phyloP scores from a whole-genome alignment of 1,140 invertebrate species.

The Lepidurus apus region DNA sequence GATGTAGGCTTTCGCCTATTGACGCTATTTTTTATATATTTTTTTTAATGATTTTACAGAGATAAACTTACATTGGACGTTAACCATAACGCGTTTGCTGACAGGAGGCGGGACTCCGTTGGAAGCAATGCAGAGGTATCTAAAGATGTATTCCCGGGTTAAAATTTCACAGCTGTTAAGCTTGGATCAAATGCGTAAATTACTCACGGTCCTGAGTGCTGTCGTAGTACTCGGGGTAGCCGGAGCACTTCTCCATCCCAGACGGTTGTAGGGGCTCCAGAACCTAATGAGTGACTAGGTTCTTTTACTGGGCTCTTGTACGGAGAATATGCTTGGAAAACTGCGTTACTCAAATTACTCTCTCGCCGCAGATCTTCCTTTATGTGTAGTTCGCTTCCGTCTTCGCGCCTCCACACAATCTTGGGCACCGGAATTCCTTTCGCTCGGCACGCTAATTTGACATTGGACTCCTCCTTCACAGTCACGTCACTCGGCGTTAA shows the following conservation, averaged over 20 bases:
- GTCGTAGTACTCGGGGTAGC: conserved; percentile 60
- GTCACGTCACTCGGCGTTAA: conserved; percentile 75
- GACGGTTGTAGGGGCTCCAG: conserved; percentile 51
- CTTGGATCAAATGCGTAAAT: background rate
- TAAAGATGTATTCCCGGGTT: conserved; percentile 61
- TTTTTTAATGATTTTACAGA: background rate
- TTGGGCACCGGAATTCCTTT: conserved; percentile 74
- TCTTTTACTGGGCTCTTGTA: conserved; percentile 23
- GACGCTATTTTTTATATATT: too few relatives aligned
- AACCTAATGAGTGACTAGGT: conserved; percentile 6
- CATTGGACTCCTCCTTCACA: conserved; percentile 70
- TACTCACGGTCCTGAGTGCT: conserved; percentile 55
- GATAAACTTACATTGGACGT: conserved; percentile 71
- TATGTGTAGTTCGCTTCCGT: conserved; percentile 61
- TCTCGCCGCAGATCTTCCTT: conserved; percentile 50
- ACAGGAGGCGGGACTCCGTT: conserved; percentile 72
- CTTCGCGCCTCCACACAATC: conserved; percentile 79
- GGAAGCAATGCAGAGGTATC: conserved; percentile 60
- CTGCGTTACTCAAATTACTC: conserved; percentile 24
- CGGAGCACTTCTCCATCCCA: conserved; percentile 64
- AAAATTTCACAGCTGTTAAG: background rate
- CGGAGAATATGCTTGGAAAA: conserved; percentile 23
- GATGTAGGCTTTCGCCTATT: too few relatives aligned
- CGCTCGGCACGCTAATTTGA: conserved; percentile 62
- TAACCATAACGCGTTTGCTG: conserved; percentile 73